Evolutionary conservation across 2,113 vertebrate genomes (phyloP), one percentile per base, ranked within the genome.

Genomic region (Fukomys damarensis): DNA sequence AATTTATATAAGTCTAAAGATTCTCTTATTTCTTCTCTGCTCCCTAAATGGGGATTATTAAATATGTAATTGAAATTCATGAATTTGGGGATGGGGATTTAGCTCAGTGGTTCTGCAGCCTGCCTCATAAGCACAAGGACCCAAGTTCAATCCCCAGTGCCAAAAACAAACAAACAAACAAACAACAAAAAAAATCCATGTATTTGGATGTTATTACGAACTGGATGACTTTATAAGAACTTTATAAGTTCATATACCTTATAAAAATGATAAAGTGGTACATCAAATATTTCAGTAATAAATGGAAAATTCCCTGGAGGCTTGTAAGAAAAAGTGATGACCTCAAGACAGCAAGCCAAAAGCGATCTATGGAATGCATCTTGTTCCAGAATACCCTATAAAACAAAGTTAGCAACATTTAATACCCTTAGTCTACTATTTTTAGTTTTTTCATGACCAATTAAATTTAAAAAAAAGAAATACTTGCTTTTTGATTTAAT

Each of bases 251-350:
- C 74, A 86, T 19, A 92, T 98, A 99, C 99, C 99, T 99, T 99
- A 95, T 99, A 99, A 98, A 99, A 99, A 94, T 99, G 99, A 98
- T 99, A 99, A 52, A 99, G 98, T 0, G 99, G 99, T 61, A 99
- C 98, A 96, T 99, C 99, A 98, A 99, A 99, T 98, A 99, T 98
- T 95, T 98, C 96, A 1, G 99, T 98, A 96, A 99, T 87, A 74
- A 98, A 98, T 2, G 99, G 99, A 97, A 99, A 99, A 91, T 99
- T 99, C 96, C 99, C 99, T 26, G 99, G 99, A 28, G 99, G 99
- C 72, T 99, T 99, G 58, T 99, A 99, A 0, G 99, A 99, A 96
- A 99, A 99, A 96, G 98, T 98, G 59, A 99, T 98, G 5, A 99
- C 99, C 97, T 99, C 99, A 92, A 99, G 98, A 89, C 99, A 99